Evolutionary conservation across 2,888 invertebrate species (phyloP).

Genomic region (Ernsta delagoae): DNA sequence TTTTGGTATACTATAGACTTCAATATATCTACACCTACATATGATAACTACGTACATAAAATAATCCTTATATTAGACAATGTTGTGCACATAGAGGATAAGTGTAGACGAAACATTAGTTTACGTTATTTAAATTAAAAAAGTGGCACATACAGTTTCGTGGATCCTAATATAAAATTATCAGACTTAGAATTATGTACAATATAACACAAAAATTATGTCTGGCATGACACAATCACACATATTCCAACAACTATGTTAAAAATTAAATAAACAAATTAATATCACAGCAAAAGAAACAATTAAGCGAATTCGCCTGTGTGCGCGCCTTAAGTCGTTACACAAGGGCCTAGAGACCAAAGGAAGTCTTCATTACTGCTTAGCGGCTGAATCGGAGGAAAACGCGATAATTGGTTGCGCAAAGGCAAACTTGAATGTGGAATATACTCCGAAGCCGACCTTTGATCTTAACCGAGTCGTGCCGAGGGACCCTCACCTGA

Average conservation of each 20-base stretch:
- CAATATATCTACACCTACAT: not conserved
- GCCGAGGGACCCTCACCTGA: conserved; percentile 74
- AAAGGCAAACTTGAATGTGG: not conserved
- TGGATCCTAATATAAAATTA: conserved; percentile 25
- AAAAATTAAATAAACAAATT: conserved; percentile 66
- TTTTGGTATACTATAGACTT: conserved; percentile 45
- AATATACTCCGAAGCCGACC: conserved; percentile 39
- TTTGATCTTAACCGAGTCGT: conserved; percentile 46
- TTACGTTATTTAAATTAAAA: conserved; percentile 18
- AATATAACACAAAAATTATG: conserved; percentile 57
- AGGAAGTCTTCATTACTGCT: conserved; percentile 45
- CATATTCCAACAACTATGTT: conserved; percentile 55
- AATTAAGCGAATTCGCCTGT: conserved; percentile 49
- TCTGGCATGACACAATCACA: conserved; percentile 62
- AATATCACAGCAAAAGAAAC: conserved; percentile 80
- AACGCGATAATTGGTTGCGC: conserved; percentile 8
- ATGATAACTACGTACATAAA: no score
- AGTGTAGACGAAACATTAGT: no score
- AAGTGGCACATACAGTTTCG: conserved; percentile 34
- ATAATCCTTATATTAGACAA: no score
- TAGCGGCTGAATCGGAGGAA: conserved; percentile 37
- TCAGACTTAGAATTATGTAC: conserved; percentile 34
- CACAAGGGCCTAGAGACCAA: conserved; percentile 50
- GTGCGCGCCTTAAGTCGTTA: conserved; percentile 41
- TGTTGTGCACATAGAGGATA: no score